Base-by-base conservation (phyloP, 2,888 invertebrate genomes). In the Rhodophaea formosa region DNA sequence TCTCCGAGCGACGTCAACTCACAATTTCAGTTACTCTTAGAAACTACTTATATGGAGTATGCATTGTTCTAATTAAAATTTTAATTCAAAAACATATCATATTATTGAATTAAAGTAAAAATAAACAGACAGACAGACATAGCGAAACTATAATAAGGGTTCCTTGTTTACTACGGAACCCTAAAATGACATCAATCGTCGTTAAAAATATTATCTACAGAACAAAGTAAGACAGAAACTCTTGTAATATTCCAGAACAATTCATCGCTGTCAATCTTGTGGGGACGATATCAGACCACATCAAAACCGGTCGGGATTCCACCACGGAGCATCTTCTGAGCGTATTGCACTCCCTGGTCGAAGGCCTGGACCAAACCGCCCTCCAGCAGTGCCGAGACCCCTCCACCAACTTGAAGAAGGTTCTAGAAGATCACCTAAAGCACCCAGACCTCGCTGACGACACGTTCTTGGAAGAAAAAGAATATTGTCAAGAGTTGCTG, bases 241-340 rank as follows among this genome's bases (percentile, higher is more conserved):
- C n/a, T n/a, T n/a, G n/a, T n/a, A 8, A 12, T 12, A 58, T 80
- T 78, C 3, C 84, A 88, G 89, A 79, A 59, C 70, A 77, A 62
- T 82, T 86, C 64, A 68, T 86, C 7, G 60, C 70, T n/a, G 62
- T 71, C 10, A 80, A 86, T 56, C 61, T 88, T 0, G 74, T 86
- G 0, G 60, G 65, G 15, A 67, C 65, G 0, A 68, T 89, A 17
- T 71, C 78, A 0, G 66, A 70, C 0, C 75, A 79, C 43, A 62
- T 91, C 0, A 74, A 75, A 39, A 52, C 56, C 0, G 73, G 75
- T 0, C 71, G 78, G 0, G 78, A 84, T 42, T 72, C 75, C 0
- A 70, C 78, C 1, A 77, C 88, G 0, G 88, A 88, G 46, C 87
- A 90, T 17, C 46, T 89, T 0, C 75, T 91, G 1, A 71, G 74